Percentiles rank a stretch among this genome's conserved stretches.
Conservation (phyloP, 2,888 invertebrate species). For the Lymantria monacha region DNA sequence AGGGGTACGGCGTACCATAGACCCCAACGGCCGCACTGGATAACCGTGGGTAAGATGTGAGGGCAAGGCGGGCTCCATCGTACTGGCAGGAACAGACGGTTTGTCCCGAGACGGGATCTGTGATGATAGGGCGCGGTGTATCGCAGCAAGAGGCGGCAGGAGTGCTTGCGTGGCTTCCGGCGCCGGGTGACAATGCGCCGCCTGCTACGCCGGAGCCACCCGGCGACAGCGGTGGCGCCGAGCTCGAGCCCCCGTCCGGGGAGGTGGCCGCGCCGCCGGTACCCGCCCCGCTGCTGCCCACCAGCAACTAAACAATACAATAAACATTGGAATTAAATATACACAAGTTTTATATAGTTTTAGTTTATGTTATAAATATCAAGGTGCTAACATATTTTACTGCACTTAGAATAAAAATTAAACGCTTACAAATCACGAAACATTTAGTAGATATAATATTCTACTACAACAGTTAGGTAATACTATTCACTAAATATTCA, state of each 20-base stretch:
- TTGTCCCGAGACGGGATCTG: slow-evolving; percentile 95
- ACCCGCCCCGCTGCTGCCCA: slow-evolving; percentile 88
- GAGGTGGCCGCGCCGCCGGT: slow-evolving; percentile 88
- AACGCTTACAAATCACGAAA: no score
- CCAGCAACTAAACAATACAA: slow-evolving; percentile 83
- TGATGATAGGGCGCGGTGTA: slow-evolving; percentile 94
- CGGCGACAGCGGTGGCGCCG: slow-evolving; percentile 88
- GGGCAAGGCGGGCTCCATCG: slow-evolving; percentile 92
- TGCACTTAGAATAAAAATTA: no score
- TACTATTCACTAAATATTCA: no score
- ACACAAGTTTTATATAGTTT: neutral
- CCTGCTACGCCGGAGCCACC: slow-evolving; percentile 85
- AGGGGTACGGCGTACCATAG: slow-evolving; percentile 93
- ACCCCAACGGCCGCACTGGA: slow-evolving; percentile 90
- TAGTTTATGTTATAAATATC: neutral
- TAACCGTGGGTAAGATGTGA: slow-evolving; percentile 89
- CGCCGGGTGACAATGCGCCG: slow-evolving; percentile 83
- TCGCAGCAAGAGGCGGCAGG: slow-evolving; percentile 90
- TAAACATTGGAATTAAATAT: neutral
- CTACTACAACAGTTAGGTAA: no score
- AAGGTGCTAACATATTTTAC: no score
- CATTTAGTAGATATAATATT: no score
- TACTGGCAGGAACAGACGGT: slow-evolving; percentile 97
- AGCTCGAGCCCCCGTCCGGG: slow-evolving; percentile 86
- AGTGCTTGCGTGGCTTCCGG: slow-evolving; percentile 77